Conservation (phyloP, 2,113 vertebrate species). For the Indri indri region DNA sequence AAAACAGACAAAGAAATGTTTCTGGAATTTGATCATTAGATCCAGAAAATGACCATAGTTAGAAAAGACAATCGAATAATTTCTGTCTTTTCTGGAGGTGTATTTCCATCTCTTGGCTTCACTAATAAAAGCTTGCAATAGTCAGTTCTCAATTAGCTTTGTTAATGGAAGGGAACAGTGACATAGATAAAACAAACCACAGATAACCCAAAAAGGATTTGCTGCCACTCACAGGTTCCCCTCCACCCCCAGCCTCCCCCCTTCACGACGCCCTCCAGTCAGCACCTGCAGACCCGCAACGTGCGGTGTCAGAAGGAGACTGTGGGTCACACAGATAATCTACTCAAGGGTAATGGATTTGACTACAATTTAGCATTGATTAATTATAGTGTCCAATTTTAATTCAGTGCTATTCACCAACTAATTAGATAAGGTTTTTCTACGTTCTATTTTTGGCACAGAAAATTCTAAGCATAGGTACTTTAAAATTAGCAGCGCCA, state of each 20-base stretch:
- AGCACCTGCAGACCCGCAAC: not conserved
- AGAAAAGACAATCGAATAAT: slow-evolving; percentile 18
- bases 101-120: slow-evolving; percentile 2
- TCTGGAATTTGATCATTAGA: not conserved
- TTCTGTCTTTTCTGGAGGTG: not conserved
- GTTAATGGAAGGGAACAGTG: slow-evolving; percentile 27
- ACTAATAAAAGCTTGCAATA: slow-evolving; percentile 24
- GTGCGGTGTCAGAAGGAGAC: slow-evolving; percentile 64
- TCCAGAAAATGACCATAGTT: slow-evolving; percentile 10
- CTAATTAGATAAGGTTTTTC: slow-evolving; percentile 79
- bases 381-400: slow-evolving; percentile 80
- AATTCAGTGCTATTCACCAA: slow-evolving; percentile 78
- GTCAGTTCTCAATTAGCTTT: slow-evolving; percentile 66
- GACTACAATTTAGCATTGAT: slow-evolving; percentile 81
- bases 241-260: not conserved
- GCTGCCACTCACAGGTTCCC: not conserved
- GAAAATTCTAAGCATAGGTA: slow-evolving; percentile 70
- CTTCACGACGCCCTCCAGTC: slow-evolving; percentile 37
- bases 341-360: slow-evolving; percentile 81
- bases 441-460: slow-evolving; percentile 74
- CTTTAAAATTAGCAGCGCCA: slow-evolving; percentile 75
- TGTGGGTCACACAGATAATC: slow-evolving; percentile 79
- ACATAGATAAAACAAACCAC: slow-evolving; percentile 68
- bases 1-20: not conserved
- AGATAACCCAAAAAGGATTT: slow-evolving; percentile 66